Evolutionary conservation across 2,888 invertebrate genomes (phyloP), one percentile per base, ranked within the genome.

Genomic region (Drosophila quinaria): DNA sequence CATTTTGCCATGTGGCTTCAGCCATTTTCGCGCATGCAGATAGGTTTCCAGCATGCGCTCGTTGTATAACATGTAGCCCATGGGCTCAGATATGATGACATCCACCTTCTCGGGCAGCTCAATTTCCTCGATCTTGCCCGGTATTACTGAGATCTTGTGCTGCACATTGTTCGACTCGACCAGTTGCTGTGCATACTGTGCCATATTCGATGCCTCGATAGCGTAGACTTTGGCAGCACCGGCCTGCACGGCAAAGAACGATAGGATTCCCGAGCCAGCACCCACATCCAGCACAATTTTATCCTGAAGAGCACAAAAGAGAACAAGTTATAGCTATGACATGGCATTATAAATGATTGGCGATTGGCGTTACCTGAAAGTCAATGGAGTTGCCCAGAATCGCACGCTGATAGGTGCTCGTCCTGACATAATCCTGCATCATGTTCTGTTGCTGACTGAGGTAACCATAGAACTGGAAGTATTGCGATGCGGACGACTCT

Each of bases 21-120:
- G 94, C 98, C 99, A 99, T 92, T 99, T 99, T 91, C 99, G 98
- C 4, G 99, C 99, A 94, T 99, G 99, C 70, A 99, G 94, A 94
- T 98, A 99, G 0, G 98, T 98, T 94, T 99, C 99, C 81, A 99
- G 94, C 99, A 99, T 99, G 74, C 99, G 94, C 93, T 99, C 99
- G 93, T 99, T 99, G 93, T 98, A 98, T 63, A 99, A 94, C 99
- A 99, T 99, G 92, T 99, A 99, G n/a, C 99, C 99, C 99, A 99
- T 99, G 0, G 99, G 99, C 93, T 99, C 99, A 1, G 98, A 99
- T 81, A 99, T 97, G 86, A 99, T 99, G 46, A 98, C 96, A 93
- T 99, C 99, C 19, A 99, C 99, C 89, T 94, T 95, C 92, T 99
- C 99, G 1, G 99, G 98, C 74, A 99, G 93, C 81, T 97, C 97